Evolutionary conservation across 2,113 vertebrate genomes (phyloP).

Genomic region (Laticauda laticaudata): DNA sequence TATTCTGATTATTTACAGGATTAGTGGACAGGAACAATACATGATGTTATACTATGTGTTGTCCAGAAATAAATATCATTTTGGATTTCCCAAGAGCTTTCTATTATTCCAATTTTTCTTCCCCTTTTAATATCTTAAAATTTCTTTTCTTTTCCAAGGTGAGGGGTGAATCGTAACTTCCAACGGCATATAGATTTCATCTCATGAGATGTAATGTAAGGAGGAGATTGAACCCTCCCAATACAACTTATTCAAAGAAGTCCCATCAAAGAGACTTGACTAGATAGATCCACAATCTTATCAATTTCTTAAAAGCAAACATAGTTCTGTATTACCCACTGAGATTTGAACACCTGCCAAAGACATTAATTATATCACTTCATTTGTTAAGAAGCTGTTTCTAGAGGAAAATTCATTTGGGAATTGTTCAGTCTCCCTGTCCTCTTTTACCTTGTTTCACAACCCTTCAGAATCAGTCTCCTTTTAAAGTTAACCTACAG

Average conservation of each 20-base stretch:
- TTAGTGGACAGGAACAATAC: conserved; percentile 48
- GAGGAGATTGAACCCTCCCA: neutral
- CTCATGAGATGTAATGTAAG: neutral
- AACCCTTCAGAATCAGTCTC: neutral
- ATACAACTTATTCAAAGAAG: neutral
- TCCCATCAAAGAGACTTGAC: conserved; percentile 5
- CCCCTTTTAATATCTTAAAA: too few relatives aligned
- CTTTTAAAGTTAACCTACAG: neutral
- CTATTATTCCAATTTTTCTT: neutral
- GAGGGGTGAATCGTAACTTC: too few relatives aligned
- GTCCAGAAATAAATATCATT: neutral
- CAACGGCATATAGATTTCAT: too few relatives aligned
- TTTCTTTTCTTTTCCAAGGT: too few relatives aligned
- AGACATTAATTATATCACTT: neutral
- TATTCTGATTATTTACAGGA: conserved; percentile 41
- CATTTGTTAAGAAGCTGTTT: conserved; percentile 11
- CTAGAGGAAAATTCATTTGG: neutral
- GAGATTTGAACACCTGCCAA: neutral
- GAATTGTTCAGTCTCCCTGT: neutral
- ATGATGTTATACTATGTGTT: conserved; percentile 34
- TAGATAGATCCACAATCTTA: neutral
- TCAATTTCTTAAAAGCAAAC: conserved; percentile 19
- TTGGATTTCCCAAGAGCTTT: fast-evolving
- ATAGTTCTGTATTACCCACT: conserved; percentile 3
- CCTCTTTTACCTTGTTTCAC: neutral